Evolutionary conservation across 92 coral and sea anemone genomes (phyloP), one percentile per base, ranked within the genome.

Genomic region (Siderastrea siderea): DNA sequence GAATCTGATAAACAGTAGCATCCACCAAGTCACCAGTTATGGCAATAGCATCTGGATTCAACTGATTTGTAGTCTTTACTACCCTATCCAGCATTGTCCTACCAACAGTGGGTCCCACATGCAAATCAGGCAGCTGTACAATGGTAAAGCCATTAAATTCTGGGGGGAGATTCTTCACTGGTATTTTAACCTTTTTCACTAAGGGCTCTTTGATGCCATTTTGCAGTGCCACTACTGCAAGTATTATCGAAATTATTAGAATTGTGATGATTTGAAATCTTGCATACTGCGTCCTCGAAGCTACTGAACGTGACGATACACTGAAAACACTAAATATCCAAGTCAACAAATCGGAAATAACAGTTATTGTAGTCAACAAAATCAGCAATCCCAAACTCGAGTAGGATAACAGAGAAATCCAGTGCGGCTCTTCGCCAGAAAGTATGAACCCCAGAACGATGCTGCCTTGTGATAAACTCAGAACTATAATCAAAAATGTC

Each of bases 11-110:
- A 47, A 96, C 93, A 16, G 95, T 85, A 3, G 97, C 92, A 82
- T 96, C 97, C 12, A 94, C 94, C 53, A 96, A 54, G 66, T 96
- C 98, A 7, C 98, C 98, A 79, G 95, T 89, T n/a, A 96, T 59
- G 7, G 93, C 91, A 43, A 96, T 84, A 19, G 85, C 86, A 82
- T 96, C 98, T 16, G 98, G 95, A 51, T 86, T 89, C 17, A 94
- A 93, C 66, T 86, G 80, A 80, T 96, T 96, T 10, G 91, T 53
- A 14, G 71, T 82, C 68, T 71, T 90, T 7, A 96, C 95, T 38
- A 75, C 78, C 2, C 76, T 90, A 9, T 94, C 94, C 19, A 96
- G 85, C 95, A 83, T 92, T 5, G 90, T 71, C 55, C 64, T 94
- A 14, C 98, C 98, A 26, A 96, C 92, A 4, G 96, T 96, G 43